Conservation (phyloP, 2,797 vertebrate genomes). For the Galago senegalensis region DNA sequence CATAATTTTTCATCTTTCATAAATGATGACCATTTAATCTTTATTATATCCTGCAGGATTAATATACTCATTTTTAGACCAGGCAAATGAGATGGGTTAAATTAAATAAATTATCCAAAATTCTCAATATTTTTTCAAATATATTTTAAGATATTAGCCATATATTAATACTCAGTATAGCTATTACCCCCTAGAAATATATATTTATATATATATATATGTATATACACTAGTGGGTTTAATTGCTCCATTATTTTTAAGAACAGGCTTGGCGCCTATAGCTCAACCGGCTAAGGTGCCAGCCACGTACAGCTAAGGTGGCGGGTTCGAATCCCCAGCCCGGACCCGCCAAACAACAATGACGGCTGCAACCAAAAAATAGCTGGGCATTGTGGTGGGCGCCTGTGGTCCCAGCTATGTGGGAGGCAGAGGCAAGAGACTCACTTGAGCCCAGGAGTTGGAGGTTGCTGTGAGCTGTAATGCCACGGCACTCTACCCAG, state of each 20-base stretch:
- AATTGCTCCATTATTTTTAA: constrained; percentile 30
- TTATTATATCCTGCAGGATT: constrained; percentile 19
- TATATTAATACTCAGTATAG: background rate
- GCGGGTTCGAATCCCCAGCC: too few species aligned
- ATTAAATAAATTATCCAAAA: background rate
- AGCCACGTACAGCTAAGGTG: too few species aligned
- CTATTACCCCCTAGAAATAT: background rate
- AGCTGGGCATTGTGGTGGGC: too few species aligned
- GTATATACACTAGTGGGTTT: background rate
- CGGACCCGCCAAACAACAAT: too few species aligned
- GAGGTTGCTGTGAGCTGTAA: too few species aligned
- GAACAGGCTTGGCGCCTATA: background rate
- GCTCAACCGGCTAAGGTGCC: too few species aligned
- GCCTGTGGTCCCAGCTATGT: too few species aligned
- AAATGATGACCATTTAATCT: background rate
- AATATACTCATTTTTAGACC: background rate
- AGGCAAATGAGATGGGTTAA: background rate
- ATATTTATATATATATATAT: background rate
- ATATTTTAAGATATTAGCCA: background rate
- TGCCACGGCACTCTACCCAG: too few species aligned
- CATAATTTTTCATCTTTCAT: background rate
- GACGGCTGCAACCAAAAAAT: too few species aligned
- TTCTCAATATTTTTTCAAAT: background rate
- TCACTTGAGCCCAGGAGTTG: too few species aligned
- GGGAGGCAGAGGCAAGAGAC: too few species aligned